Evolutionary conservation across 2,888 invertebrate species (phyloP), one percentile per base, ranked within the genome.

Genomic region (Siphonodentalium dalli): DNA sequence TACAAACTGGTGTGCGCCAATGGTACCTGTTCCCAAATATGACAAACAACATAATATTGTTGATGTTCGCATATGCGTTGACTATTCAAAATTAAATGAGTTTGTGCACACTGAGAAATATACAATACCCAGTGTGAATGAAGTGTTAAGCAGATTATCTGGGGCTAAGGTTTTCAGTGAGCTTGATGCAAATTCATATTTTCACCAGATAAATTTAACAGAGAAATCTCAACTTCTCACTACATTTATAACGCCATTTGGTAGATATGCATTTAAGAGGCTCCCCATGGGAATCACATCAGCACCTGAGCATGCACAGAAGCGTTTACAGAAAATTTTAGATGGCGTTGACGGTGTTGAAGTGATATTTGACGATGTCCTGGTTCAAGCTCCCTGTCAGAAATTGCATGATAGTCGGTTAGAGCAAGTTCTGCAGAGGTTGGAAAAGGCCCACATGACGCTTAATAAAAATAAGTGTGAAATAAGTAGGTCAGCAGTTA

Each of bases 301-400:
- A 42, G 83, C 83, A 5, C 78, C 79, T 0, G 83, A 82, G 65
- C 64, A 77, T 13, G 82, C 79, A 49, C 78, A 82, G 63, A 80
- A 81, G 69, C 68, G 69, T 3, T 54, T 83, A 53, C 78, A 78
- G 52, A 60, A 66, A 37, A 44, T 57, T 5, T 35, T 58, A 8
- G 53, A 55, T 29, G 56, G n/a, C n/a, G 13, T 34, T n/a, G 13
- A 6, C n/a, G 49, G 61, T 9, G 9, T 54, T 20, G 33, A 50
- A 1, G 58, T 56, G 15, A 40, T 52, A 0, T 18, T 59, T 1
- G 62, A 61, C 28, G 63, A 58, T 45, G 33, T 60, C 27, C 38
- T 56, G 5, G 48, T 57, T 6, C 50, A 24, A 21, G 50, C 54
- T 9, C 9, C 11, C 8, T 41, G 39, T n/a, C 31, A 50, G 13